Evolutionary conservation across 2,113 vertebrate species (phyloP).

Genomic region (Sitta europaea): DNA sequence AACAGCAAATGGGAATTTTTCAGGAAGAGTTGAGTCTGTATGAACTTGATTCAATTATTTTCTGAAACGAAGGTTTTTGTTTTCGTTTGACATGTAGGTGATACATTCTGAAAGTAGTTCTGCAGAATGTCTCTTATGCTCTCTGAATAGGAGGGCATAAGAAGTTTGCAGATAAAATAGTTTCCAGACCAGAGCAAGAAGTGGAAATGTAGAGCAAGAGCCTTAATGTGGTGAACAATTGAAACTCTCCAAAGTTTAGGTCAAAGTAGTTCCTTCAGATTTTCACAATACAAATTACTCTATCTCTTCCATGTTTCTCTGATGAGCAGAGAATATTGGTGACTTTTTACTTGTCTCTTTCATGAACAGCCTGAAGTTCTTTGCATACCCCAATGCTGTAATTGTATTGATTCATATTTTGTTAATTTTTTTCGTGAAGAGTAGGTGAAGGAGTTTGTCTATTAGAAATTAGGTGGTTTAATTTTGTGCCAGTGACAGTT

Average conservation of each 20-base stretch:
- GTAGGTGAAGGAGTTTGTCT: background rate
- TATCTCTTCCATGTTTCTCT: background rate
- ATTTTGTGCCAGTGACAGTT: background rate
- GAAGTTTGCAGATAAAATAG: background rate
- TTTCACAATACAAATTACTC: background rate
- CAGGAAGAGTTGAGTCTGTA: background rate
- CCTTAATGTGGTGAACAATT: accelerated
- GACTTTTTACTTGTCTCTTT: background rate
- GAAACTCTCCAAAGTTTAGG: background rate
- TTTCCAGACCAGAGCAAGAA: background rate
- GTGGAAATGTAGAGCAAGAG: background rate
- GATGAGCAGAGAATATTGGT: background rate
- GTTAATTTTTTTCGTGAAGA: background rate
- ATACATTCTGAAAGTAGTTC: background rate
- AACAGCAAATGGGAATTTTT: background rate
- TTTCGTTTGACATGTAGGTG: background rate
- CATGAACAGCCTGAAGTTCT: background rate
- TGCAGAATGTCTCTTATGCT: background rate
- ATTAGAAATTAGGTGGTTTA: background rate
- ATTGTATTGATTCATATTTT: background rate
- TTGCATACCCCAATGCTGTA: background rate
- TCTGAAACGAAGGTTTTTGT: background rate
- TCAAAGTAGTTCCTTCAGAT: background rate
- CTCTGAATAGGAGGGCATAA: background rate
- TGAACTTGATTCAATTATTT: background rate